Base-by-base conservation (phyloP, 2,797 vertebrate species). In the Lacerta agilis region DNA sequence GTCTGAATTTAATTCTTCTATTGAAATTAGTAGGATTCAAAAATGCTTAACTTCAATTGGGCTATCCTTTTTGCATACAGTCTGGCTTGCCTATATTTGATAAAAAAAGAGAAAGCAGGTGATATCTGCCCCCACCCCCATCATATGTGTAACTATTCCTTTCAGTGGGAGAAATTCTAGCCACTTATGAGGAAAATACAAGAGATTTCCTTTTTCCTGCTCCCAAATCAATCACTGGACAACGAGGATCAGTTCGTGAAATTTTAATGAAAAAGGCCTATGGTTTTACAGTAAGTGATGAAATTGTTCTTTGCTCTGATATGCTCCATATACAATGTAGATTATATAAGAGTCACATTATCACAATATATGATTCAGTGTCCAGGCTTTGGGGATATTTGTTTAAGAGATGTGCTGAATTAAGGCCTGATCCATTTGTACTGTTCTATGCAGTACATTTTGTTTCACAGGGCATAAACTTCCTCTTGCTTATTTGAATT, bases 121-220 rank as follows among this genome's bases (percentile, higher is more conserved):
- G 33, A 93, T 64, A 18, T 64, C 49, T 55, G 49, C 79, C 77
- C 92, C 90, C 89, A 15, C 71, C 94, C 92, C 90, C 92, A 93
- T 94, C 71, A 72, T 81, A 27, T 86, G 5, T 91, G 11, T 94
- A 87, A 94, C 93, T 81, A 92, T 95, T 94, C 91, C 94, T 97
- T 97, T 94, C 93, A 99, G 98, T 97, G 92, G 98, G 98, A 93
- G 97, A 98, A 95, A 96, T 98, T 93, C 92, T 99, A 83, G 98
- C 98, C 87, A 98, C 96, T 0, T 97, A 98, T 94, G 96, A 64
- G 20, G 61, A 23, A 64, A 64, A 64, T 23, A 98, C 97, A 94
- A 97, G 98, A 96, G 97, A 98, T 91, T 99, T 99, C 96, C 97
- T 99, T 95, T 99, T 98, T 91, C 98, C 98, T 86, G 97, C 96